These are phyloP conservation scores for Chinchilla lanigera DNA, from an alignment of 2,113 vertebrate genomes.

Conservation along the genomic window DNA sequence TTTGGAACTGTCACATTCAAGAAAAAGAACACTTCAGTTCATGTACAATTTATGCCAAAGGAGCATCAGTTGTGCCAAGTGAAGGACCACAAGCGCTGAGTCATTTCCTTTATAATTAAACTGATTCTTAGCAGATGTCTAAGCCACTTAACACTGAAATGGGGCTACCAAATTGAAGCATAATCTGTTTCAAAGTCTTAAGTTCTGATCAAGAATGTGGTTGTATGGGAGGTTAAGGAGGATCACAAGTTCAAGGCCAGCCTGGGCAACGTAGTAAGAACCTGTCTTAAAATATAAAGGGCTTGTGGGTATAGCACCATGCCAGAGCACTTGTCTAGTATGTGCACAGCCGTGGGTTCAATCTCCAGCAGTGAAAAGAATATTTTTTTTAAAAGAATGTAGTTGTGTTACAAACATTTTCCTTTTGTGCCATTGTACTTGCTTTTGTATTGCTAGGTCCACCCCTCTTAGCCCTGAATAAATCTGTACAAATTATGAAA, in stretches of 20 bases:
- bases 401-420: neutral
- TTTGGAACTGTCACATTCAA: conserved; percentile 52
- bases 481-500: conserved; percentile 39
- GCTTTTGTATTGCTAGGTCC: neutral
- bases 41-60: neutral
- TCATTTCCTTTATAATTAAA: conserved; percentile 60
- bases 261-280: neutral
- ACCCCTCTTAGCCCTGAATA: neutral
- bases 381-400: neutral
- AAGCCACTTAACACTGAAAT: conserved; percentile 46
- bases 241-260: neutral
- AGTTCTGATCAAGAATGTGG: neutral
- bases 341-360: neutral
- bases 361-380: neutral
- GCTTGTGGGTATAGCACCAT: neutral
- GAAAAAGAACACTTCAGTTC: neutral
- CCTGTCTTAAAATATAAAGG: neutral
- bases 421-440: neutral
- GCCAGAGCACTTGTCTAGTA: neutral
- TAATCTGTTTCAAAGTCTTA: conserved; percentile 31
- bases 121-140: conserved; percentile 37
- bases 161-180: neutral
- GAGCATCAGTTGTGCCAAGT: neutral
- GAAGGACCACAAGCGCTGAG: neutral
- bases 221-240: neutral